Evolutionary conservation across 1,140 invertebrate species (phyloP), one percentile per base, ranked within the genome.

Genomic region (Leptinotarsa lineolata): DNA sequence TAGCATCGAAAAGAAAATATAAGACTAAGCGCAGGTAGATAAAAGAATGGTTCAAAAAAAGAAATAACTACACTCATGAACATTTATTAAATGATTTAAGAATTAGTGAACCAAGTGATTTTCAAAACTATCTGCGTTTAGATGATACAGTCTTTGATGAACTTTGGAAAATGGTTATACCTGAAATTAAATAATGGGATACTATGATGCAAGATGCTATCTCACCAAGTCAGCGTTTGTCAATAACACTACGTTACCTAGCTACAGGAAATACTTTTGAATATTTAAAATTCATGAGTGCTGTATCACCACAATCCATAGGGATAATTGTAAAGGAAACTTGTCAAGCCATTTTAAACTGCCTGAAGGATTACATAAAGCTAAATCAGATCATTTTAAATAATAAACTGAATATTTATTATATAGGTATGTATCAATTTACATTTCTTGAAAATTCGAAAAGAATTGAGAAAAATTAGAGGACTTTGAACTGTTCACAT

Each of bases 121-220:
- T 65, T 61, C 65, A 69, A 69, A 77, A 74, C 20, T 78, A 48
- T 68, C n/a, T 68, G 3, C 30, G 73, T 44, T 73, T 77, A 68
- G 30, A 58, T 18, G 15, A 59, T 67, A 68, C 39, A 20, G 15
- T 16, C n/a, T n/a, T n/a, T n/a, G n/a, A n/a, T n/a, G n/a, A n/a
- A n/a, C n/a, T n/a, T n/a, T n/a, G n/a, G n/a, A n/a, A n/a, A n/a
- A n/a, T n/a, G n/a, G n/a, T n/a, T n/a, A n/a, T n/a, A n/a, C n/a
- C n/a, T n/a, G n/a, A 74, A 67, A 81, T 81, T 15, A 60, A 67
- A n/a, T 77, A 78, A 72, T 44, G 77, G 65, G 75, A 83, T 70
- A 82, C 81, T 4, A 61, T 77, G 16, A 75, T 75, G 68, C 65
- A 79, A 63, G 70, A 77, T 70, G n/a, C n/a, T n/a, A n/a, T n/a